These are phyloP conservation scores for Typhlichthys subterraneus DNA, from an alignment of 2,797 vertebrate genomes.

Conservation along the genomic window DNA sequence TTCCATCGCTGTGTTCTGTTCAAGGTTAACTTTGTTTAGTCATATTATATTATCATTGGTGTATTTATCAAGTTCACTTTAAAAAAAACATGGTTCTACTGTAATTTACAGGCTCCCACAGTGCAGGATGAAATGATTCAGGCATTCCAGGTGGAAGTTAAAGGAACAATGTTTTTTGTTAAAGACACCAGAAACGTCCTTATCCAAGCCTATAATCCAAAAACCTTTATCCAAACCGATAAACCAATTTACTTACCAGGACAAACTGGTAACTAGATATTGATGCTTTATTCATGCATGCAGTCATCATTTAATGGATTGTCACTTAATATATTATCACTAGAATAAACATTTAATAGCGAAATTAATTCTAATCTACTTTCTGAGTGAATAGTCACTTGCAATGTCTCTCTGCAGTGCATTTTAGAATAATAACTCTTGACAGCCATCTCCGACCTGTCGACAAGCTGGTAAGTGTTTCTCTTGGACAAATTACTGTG, in stretches of 20 bases:
- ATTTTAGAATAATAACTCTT: constrained; percentile 82
- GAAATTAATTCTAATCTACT: too few relatives aligned
- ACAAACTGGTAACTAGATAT: constrained; percentile 76
- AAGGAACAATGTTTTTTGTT: constrained; percentile 72
- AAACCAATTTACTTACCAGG: constrained; percentile 88
- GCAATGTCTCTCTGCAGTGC: constrained; percentile 66
- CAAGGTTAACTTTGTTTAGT: constrained; percentile 44
- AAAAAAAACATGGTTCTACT: background rate
- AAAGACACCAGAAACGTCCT: constrained; percentile 72
- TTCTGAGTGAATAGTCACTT: too few relatives aligned
- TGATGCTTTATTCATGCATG: background rate
- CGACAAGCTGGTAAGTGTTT: constrained; percentile 53
- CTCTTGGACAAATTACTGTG: background rate
- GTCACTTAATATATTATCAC: too few relatives aligned
- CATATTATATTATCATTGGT: background rate
- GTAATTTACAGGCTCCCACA: constrained; percentile 54
- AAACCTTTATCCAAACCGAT: constrained; percentile 86
- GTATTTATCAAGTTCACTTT: background rate
- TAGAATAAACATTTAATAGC: too few relatives aligned
- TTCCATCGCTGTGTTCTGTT: constrained; percentile 63
- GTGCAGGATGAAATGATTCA: constrained; percentile 18
- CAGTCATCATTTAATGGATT: too few relatives aligned
- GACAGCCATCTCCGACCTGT: constrained; percentile 73
- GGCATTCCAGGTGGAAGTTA: constrained; percentile 64
- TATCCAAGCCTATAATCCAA: constrained; percentile 56